These are phyloP conservation scores for Trichosurus vulpecula DNA, from an alignment of 2,797 vertebrate genomes.

Conservation along the genomic window DNA sequence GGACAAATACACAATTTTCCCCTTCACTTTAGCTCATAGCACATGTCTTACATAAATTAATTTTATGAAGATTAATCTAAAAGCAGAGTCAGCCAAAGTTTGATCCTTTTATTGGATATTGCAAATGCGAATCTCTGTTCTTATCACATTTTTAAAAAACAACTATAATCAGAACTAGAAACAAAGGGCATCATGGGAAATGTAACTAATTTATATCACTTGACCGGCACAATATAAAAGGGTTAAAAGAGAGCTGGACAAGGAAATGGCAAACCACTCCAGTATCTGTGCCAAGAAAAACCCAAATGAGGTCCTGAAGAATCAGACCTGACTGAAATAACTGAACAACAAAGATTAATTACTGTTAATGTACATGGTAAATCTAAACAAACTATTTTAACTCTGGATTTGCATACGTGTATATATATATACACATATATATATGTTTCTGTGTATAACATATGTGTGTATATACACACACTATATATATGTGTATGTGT, in stretches of 20 bases:
- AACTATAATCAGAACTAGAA: conserved; percentile 15
- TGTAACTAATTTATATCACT: conserved; percentile 1
- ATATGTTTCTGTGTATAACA: too few relatives aligned
- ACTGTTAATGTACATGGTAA: neutral
- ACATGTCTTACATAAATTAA: neutral
- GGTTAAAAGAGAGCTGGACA: neutral
- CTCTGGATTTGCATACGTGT: neutral
- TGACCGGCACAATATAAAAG: neutral
- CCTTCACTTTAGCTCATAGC: neutral
- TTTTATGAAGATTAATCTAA: neutral
- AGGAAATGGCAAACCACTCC: neutral
- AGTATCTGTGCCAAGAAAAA: neutral
- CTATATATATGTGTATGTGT: too few relatives aligned
- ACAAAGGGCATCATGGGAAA: conserved; percentile 5
- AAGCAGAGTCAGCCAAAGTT: neutral
- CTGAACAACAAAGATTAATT: neutral
- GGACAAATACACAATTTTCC: neutral
- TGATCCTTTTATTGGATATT: neutral
- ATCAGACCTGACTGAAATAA: neutral
- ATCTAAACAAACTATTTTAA: neutral
- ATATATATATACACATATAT: neutral
- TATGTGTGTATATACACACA: too few relatives aligned
- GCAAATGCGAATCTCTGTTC: neutral
- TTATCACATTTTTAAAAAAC: neutral
- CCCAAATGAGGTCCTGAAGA: neutral